Evolutionary conservation across 2,888 invertebrate species (phyloP), one percentile per base, ranked within the genome.

Genomic region (Tribolium freemani): DNA sequence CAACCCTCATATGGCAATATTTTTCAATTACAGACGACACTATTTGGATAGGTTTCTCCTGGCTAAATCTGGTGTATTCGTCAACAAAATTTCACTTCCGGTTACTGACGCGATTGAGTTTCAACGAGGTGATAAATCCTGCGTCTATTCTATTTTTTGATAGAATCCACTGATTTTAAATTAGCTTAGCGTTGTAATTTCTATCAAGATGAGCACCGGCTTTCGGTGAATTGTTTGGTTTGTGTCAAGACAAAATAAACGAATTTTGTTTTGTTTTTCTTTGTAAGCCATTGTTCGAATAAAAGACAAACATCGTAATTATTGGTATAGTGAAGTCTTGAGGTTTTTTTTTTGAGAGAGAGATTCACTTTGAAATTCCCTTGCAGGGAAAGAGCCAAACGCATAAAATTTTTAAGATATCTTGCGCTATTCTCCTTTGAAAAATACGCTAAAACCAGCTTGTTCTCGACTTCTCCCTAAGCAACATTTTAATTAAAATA

Each of bases 201-300:
- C 38, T 6, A 38, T 8, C 38, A 38, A 38, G n/a, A 38, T 38
- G 38, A 38, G 8, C n/a, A 38, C 8, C 8, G 38, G 9, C 38
- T 21, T 53, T 21, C 13, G 20, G 3, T 10, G 26, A 30, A 10
- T 54, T 54, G 54, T 54, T 54, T 30, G 30, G 21, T 8, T n/a
- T 38, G 38, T 38, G 38, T 38, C 21, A 13, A 51, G 16, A 3
- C 21, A 30, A 30, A 54, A 30, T 30, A 54, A 54, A 54, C 30
- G 54, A 30, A 54, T 54, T 54, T 54, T 54, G 30, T 26, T 30
- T 54, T 54, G 54, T 54, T 54, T 54, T 30, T 54, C 30, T 54
- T 54, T 20, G 30, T 54, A 51, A 51, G 21, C 21, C 21, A 51
- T 51, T 20, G 21, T 51, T 51, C 51, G 20, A 51, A 51, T 16